Evolutionary conservation across 2,113 vertebrate genomes (phyloP).

Genomic region (Hydropotes inermis): DNA sequence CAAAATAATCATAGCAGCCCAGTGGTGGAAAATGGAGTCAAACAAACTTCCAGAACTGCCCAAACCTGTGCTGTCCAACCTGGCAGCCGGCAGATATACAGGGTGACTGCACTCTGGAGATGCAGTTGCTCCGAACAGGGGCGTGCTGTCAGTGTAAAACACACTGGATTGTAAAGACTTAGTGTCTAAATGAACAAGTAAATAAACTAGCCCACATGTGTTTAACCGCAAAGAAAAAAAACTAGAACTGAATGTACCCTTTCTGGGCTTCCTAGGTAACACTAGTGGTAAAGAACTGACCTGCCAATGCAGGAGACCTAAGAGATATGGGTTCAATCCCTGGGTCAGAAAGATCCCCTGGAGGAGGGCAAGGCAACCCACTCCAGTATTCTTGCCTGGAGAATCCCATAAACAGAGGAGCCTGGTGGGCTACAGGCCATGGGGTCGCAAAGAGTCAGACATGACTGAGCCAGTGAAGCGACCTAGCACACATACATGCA

Average conservation of each 20-base stretch:
- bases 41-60: neutral
- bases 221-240: neutral
- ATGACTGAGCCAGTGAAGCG: neutral
- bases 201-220: neutral
- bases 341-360: neutral
- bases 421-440: neutral
- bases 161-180: neutral
- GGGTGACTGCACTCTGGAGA: too few relatives aligned
- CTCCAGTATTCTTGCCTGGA: neutral
- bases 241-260: neutral
- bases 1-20: neutral
- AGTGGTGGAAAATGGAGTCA: neutral
- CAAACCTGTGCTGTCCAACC: neutral
- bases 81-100: accelerated
- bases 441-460: neutral
- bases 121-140: neutral
- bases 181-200: neutral
- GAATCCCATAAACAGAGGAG: neutral
- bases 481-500: neutral
- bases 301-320: neutral
- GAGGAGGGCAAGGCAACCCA: neutral
- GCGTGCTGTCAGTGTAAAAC: neutral
- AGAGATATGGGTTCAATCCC: neutral
- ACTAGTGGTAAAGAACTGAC: neutral
- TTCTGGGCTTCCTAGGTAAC: neutral